Percentiles rank a stretch among this genome's conserved stretches.
Evolutionary conservation across 92 coral and sea anemone genomes (phyloP).

Genomic region (Actinostola sp.): DNA sequence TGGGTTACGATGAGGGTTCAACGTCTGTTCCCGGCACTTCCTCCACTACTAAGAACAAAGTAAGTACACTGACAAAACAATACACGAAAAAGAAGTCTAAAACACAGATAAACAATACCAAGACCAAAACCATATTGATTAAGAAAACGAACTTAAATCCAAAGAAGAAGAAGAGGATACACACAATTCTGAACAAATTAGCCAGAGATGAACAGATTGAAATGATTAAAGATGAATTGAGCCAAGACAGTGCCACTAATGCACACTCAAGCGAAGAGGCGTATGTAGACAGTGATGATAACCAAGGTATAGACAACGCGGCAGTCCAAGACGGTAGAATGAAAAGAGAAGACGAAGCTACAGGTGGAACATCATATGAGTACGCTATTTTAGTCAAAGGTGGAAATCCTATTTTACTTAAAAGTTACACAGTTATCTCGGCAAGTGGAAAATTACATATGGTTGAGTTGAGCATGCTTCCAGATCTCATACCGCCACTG

Average conservation of each 20-base stretch:
- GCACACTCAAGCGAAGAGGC: background rate
- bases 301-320: background rate
- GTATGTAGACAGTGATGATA: background rate
- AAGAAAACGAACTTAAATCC: no score
- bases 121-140: no score
- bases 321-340: background rate
- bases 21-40: background rate
- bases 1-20: conserved; percentile 3
- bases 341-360: background rate
- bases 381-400: conserved; percentile 30
- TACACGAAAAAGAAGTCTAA: background rate
- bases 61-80: background rate
- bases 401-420: background rate
- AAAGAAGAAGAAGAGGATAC: no score
- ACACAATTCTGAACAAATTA: no score
- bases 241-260: no score
- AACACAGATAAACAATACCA: no score
- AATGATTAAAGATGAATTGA: no score
- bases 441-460: conserved; percentile 8
- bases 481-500: conserved; percentile 2
- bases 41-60: background rate
- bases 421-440: background rate
- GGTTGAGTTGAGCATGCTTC: conserved; percentile 12
- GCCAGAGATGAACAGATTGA: no score
- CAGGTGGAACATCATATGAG: conserved; percentile 2